Base-by-base conservation (phyloP, 2,113 vertebrate genomes). In the Rutilus rutilus region DNA sequence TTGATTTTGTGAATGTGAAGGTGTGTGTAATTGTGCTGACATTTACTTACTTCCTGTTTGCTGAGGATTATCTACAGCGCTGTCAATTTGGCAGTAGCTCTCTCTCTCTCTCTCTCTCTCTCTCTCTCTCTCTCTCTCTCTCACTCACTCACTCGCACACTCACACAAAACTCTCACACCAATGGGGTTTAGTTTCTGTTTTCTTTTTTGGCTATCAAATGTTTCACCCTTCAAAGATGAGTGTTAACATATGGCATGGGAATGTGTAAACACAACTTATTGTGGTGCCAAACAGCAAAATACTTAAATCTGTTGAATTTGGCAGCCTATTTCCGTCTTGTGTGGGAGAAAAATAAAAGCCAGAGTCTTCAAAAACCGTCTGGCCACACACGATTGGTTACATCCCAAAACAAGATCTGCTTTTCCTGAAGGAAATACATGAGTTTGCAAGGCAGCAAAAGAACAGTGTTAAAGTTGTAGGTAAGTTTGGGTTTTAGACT, bases 1-100 rank as follows among this genome's bases (percentile, higher is more conserved):
- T 45, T 45, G 39, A 74, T 74, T 74, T 74, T 74, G 36, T 78
- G 12, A 54, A 54, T 52, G 45, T 78, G 75, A 21, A 77, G 52
- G 30, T 39, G 54, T 78, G 77, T 78, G 50, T 74, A 74, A 74
- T 54, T 78, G 75, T 78, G 47, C 50, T 78, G 50, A n/a, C 54
- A 78, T 78, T 78, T 57, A 79, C n/a, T 36, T 80, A 47, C 57
- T 45, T 80, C n/a, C 36, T 80, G 36, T 80, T 62, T 80, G 78
- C 8, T 80, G 36, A 64, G 59, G 36, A 64, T 64, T 80, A 64
- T 39, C n/a, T 42, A 27, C 78, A 80, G 59, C 7, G 15, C 39
- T 79, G 23, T 80, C 57, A 80, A 27, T 80, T 42, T 62, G 14
- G 36, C 78, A 42, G 36, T 17, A 42, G 33, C 36, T 45, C 36